These are phyloP conservation scores for Boloria selene DNA, from an alignment of 2,888 invertebrate genomes.

Conservation along the genomic window DNA sequence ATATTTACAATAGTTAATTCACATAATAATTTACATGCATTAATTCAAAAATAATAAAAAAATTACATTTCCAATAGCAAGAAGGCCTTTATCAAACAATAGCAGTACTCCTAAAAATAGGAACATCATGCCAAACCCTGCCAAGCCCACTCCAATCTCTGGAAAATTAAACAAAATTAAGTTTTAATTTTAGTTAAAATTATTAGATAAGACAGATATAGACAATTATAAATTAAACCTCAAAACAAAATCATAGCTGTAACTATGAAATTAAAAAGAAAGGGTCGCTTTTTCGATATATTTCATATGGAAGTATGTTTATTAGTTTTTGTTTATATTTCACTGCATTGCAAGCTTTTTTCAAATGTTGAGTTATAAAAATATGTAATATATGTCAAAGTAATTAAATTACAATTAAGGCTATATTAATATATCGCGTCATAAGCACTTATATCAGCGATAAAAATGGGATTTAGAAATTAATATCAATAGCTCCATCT, in stretches of 20 bases:
- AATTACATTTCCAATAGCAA: conserved; percentile 99
- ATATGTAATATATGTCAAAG: neutral
- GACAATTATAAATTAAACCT: neutral
- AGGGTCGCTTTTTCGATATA: too few species aligned
- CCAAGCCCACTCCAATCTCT: conserved; percentile 98
- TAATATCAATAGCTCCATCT: conserved; percentile 1
- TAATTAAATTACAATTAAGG: neutral
- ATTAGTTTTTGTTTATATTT: too few species aligned
- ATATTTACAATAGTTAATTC: too few species aligned
- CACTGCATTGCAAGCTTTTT: too few species aligned
- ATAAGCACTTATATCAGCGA: conserved; percentile 25
- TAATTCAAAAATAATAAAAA: neutral
- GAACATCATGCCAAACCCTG: conserved; percentile 97
- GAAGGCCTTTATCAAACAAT: conserved; percentile 97
- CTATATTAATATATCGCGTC: neutral
- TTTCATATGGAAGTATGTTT: too few species aligned
- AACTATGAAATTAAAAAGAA: too few species aligned
- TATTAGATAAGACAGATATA: neutral
- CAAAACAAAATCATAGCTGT: neutral
- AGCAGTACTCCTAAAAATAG: conserved; percentile 96
- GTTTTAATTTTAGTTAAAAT: neutral
- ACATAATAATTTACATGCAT: conserved; percentile 9
- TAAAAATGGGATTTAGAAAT: conserved; percentile 34
- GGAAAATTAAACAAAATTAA: conserved; percentile 58
- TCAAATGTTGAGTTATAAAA: too few species aligned